Evolutionary conservation across 1,140 invertebrate genomes (phyloP).

Genomic region (Paracyclopina nana): DNA sequence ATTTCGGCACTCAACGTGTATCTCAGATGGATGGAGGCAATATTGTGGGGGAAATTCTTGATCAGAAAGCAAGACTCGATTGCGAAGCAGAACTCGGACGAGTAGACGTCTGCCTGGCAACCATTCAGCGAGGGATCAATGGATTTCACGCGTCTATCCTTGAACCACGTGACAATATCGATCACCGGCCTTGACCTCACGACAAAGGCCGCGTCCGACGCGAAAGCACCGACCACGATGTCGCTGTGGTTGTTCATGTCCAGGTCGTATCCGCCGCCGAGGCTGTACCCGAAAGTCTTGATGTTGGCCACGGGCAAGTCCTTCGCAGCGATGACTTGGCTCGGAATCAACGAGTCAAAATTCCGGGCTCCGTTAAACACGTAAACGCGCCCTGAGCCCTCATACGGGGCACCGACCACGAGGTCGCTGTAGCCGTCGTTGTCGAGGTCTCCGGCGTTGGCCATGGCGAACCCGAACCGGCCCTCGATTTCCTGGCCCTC

Average conservation of each 20-base stretch:
- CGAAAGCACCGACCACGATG: conserved; percentile 13
- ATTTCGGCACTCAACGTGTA: conserved; percentile 9
- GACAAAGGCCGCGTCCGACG: conserved; percentile 4
- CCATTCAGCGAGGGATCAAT: conserved; percentile 3
- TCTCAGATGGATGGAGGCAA: conserved; percentile 9
- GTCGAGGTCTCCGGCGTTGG: conserved; percentile 72
- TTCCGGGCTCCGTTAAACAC: conserved; percentile 54
- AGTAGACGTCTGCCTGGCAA: background rate
- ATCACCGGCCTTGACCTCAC: conserved; percentile 13
- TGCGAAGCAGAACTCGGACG: conserved; percentile 4
- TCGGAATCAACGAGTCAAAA: background rate
- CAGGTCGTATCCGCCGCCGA: conserved; percentile 25
- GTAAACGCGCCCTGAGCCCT: conserved; percentile 51
- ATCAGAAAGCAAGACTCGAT: conserved; percentile 16
- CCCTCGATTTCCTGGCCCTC: conserved; percentile 16
- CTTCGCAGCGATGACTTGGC: conserved; percentile 19
- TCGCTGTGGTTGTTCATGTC: conserved; percentile 16
- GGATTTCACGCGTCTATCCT: background rate
- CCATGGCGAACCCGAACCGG: conserved; percentile 62
- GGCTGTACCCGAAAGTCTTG: conserved; percentile 68
- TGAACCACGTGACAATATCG: conserved; percentile 16
- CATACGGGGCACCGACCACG: conserved; percentile 77
- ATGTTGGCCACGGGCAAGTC: conserved; percentile 18
- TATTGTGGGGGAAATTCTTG: conserved; percentile 14
- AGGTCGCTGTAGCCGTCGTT: conserved; percentile 72